Percentiles rank a stretch among this genome's conserved stretches.
These are phyloP conservation scores for Ceriagrion tenellum DNA, from an alignment of 2,888 invertebrate species.

Conservation along the genomic window DNA sequence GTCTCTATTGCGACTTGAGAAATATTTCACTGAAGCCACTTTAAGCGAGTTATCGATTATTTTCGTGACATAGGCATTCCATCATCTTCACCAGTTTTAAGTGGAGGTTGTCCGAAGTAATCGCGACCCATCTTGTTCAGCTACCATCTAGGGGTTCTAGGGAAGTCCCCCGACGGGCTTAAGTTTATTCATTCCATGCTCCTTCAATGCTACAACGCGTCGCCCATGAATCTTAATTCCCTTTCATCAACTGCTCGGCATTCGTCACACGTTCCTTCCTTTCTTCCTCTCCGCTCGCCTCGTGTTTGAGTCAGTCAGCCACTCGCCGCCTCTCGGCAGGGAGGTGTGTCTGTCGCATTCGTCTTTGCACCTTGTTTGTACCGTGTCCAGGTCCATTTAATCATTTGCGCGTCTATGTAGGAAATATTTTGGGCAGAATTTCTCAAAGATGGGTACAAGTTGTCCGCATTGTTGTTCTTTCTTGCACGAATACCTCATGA, in stretches of 20 bases:
- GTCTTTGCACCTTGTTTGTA: neutral
- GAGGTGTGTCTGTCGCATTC: neutral
- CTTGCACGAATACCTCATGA: too few species aligned
- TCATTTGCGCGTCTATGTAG: neutral
- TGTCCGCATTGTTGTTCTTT: too few species aligned
- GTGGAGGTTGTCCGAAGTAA: neutral
- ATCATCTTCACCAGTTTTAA: neutral
- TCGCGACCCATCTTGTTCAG: neutral
- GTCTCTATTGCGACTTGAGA: too few species aligned
- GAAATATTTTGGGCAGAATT: neutral
- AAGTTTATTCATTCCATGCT: slow-evolving; percentile 1
- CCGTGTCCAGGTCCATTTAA: neutral
- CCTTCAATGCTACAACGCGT: neutral
- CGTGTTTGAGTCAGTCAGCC: neutral
- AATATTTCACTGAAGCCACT: too few species aligned
- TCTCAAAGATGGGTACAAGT: too few species aligned
- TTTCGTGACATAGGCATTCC: too few species aligned
- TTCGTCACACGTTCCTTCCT: neutral
- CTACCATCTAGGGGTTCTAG: neutral
- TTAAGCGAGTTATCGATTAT: too few species aligned
- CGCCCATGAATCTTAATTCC: slow-evolving; percentile 11
- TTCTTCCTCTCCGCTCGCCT: neutral
- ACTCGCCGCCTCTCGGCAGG: neutral
- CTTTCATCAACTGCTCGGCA: neutral
- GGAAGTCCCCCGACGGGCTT: neutral